Base-by-base conservation (phyloP, 2,888 invertebrate species). In the Brachynemurus nebulosus region DNA sequence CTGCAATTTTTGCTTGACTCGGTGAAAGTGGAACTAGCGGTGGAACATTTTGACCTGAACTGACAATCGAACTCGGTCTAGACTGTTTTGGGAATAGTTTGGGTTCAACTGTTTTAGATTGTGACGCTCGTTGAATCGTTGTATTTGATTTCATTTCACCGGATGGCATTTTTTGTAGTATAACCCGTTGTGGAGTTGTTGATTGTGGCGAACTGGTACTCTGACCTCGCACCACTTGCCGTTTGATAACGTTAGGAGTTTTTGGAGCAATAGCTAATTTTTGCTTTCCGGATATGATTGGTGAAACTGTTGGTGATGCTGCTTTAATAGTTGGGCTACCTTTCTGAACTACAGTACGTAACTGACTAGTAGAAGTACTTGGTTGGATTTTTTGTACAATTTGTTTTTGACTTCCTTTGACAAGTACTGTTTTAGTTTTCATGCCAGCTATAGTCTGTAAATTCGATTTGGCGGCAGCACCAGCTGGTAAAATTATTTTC, bases 401-500 rank as follows among this genome's bases (percentile, higher is more conserved):
- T 50, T 64, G 61, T 3, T 63, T 63, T 41, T 60, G 59, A 38
- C 61, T 60, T 47, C 63, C 62, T 47, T 64, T 64, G 20, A 65
- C 62, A 12, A 65, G 50, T 37, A 65, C 61, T 1, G 65, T 65
- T 48, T 60, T 61, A 35, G 59, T 59, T 44, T 48, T 48, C 36
- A 17, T 18, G 27, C 45, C 45, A 9, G 44, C 14, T 17, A 45
- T 36, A 19, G 36, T 41, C 35, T 40, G 34, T 45, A 30, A 3
- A 3, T 43, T 21, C n/a, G 16, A 30, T 45, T 45, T 39, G 14
- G 18, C 33, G 19, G 8, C 9, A 1, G 40, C 2, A 8, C 9
- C 9, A 3, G 40, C 40, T 0, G 42, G 42, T 44, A 52, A 17
- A 17, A 50, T 34, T 18, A 50, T 45, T 42, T 51, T 48, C 12